Evolutionary conservation across 2,888 invertebrate genomes (phyloP).

Genomic region (Anarsia innoxiella): DNA sequence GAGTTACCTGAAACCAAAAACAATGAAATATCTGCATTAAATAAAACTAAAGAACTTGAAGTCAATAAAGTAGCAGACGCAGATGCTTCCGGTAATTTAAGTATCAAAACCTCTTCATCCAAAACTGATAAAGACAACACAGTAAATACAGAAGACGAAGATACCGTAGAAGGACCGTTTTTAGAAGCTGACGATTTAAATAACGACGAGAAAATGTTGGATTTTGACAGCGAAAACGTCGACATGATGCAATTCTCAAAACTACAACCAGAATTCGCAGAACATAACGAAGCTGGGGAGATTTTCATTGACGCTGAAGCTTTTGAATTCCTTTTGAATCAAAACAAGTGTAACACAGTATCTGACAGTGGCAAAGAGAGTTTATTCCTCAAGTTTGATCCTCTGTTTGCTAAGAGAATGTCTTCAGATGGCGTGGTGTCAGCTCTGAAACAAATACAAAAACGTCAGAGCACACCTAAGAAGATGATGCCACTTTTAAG

Average conservation of each 20-base stretch:
- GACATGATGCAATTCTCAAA: conserved; percentile 49
- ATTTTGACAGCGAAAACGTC: conserved; percentile 29
- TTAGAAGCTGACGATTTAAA: conserved; percentile 46
- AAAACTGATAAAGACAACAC: conserved; percentile 41
- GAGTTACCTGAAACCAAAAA: conserved; percentile 10
- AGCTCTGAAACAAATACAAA: conserved; percentile 42
- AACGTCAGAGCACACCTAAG: conserved; percentile 49
- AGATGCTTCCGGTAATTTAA: conserved; percentile 25
- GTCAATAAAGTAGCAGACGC: conserved; percentile 31
- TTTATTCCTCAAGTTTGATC: conserved; percentile 64
- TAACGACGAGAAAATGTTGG: conserved; percentile 31
- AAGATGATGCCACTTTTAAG: conserved; percentile 22
- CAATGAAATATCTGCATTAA: conserved; percentile 9
- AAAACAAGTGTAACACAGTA: conserved; percentile 51
- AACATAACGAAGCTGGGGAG: conserved; percentile 45
- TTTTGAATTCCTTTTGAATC: conserved; percentile 60
- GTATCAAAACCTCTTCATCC: conserved; percentile 35
- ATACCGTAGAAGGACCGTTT: conserved; percentile 63
- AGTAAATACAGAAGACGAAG: conserved; percentile 62
- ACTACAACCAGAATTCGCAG: conserved; percentile 32
- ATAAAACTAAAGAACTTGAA: conserved; percentile 27
- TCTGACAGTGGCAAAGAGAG: conserved; percentile 65
- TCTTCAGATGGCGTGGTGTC: conserved; percentile 51
- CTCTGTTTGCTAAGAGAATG: conserved; percentile 55
- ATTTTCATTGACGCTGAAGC: conserved; percentile 66